Conservation (phyloP, 2,888 invertebrate genomes). For the Lepidonotus clava region DNA sequence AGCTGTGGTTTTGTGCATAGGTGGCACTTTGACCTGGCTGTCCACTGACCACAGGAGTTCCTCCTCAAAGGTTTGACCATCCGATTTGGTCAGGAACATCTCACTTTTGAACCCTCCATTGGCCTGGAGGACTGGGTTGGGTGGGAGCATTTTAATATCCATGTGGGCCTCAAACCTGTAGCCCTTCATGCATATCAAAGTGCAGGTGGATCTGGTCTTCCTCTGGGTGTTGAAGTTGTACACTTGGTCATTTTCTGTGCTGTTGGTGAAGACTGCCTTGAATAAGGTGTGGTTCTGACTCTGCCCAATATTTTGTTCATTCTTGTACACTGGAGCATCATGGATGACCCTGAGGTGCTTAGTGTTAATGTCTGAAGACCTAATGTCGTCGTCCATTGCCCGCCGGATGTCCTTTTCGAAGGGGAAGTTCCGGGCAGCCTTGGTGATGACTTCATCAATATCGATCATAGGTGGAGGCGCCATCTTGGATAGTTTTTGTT, state of each 20-base stretch:
- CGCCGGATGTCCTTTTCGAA: conserved; percentile 16
- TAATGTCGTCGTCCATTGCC: conserved; percentile 67
- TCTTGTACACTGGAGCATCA: conserved; percentile 74
- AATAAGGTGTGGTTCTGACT: conserved; percentile 75
- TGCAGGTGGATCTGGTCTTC: conserved; percentile 77
- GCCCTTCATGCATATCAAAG: conserved; percentile 72
- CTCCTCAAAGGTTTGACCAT: conserved; percentile 76
- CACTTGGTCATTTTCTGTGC: conserved; percentile 76
- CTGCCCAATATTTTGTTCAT: conserved; percentile 67
- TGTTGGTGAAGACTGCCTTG: conserved; percentile 78
- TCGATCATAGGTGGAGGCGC: conserved; percentile 36
- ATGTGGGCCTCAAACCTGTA: conserved; percentile 73
- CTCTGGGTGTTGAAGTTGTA: conserved; percentile 79
- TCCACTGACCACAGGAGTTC: conserved; percentile 80
- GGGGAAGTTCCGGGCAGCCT: background rate
- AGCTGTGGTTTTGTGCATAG: conserved; percentile 76
- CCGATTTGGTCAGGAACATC: conserved; percentile 76
- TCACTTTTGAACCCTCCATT: conserved; percentile 79
- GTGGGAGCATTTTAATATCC: conserved; percentile 77
- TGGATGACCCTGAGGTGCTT: conserved; percentile 76
- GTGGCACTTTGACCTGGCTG: conserved; percentile 78
- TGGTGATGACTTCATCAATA: conserved; percentile 40
- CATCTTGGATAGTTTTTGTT: conserved; percentile 23
- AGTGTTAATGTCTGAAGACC: conserved; percentile 79
- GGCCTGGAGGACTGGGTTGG: conserved; percentile 79